These are phyloP conservation scores for Aviceda subcristata DNA, from an alignment of 2,113 vertebrate genomes.

Conservation along the genomic window DNA sequence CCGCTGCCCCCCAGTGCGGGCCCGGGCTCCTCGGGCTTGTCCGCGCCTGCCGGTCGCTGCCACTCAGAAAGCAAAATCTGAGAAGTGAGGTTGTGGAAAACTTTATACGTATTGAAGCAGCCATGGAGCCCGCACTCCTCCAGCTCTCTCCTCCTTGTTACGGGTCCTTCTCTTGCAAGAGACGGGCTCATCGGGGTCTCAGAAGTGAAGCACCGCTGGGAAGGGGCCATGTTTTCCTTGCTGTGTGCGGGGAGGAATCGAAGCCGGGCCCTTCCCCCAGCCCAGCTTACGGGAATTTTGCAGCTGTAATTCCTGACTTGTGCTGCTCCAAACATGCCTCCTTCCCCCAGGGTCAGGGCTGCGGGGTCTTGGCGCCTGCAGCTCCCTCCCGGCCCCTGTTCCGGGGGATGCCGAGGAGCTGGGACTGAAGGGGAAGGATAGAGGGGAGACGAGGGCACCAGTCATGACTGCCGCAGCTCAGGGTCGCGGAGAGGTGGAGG, in stretches of 20 bases:
- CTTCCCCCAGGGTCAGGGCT: not conserved
- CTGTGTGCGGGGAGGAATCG: not conserved
- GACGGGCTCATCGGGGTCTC: accelerated
- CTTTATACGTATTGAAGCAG: not conserved
- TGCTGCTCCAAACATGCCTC: not conserved
- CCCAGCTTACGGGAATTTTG: not conserved
- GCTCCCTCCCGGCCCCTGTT: not conserved
- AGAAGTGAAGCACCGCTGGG: accelerated
- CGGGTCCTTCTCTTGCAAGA: not conserved
- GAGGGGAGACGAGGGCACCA: not conserved
- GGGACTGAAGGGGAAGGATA: not conserved
- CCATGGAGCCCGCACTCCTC: accelerated
- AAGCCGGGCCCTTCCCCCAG: slow-evolving; percentile 1
- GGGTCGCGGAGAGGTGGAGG: not conserved
- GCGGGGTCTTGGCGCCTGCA: not conserved
- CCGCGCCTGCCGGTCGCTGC: not conserved
- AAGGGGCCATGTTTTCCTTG: not conserved
- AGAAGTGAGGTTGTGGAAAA: slow-evolving; percentile 11
- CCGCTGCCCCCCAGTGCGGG: accelerated
- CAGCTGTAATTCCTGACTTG: not conserved
- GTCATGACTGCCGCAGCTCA: too few species aligned
- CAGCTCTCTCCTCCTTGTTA: not conserved
- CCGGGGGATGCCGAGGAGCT: not conserved
- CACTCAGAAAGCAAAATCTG: not conserved
- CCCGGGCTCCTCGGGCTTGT: accelerated